Conservation (phyloP, 2,113 vertebrate species). For the rat (Rattus norvegicus) region DNA sequence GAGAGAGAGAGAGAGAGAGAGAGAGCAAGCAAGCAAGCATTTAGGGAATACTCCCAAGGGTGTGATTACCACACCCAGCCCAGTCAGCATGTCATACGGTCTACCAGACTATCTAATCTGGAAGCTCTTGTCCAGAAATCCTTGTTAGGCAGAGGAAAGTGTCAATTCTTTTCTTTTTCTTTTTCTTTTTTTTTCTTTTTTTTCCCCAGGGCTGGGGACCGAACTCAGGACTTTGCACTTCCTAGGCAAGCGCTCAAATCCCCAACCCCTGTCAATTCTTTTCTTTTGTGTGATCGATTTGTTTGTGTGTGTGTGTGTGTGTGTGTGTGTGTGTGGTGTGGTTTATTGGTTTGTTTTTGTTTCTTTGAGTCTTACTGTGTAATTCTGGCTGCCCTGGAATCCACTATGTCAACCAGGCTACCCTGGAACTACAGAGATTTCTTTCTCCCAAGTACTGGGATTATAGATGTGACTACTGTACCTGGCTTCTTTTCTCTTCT, state of each 20-base stretch:
- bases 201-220: too few relatives aligned
- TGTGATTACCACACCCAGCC: too few relatives aligned
- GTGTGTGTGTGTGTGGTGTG: background rate
- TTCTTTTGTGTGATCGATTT: background rate
- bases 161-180: background rate
- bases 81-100: background rate
- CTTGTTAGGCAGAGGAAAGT: background rate
- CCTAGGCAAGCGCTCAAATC: too few relatives aligned
- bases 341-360: background rate
- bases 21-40: background rate
- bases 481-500: background rate
- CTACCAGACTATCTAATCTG: background rate
- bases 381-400: background rate
- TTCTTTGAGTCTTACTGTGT: background rate
- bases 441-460: background rate
- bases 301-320: background rate
- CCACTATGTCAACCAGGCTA: background rate
- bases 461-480: background rate
- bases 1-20: accelerated
- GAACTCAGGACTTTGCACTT: too few relatives aligned
- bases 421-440: background rate
- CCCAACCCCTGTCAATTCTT: too few relatives aligned
- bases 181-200: too few relatives aligned
- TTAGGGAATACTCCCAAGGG: background rate
- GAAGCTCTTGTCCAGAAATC: background rate